Conservation (phyloP, 2,797 vertebrate species). For the Catharus ustulatus region DNA sequence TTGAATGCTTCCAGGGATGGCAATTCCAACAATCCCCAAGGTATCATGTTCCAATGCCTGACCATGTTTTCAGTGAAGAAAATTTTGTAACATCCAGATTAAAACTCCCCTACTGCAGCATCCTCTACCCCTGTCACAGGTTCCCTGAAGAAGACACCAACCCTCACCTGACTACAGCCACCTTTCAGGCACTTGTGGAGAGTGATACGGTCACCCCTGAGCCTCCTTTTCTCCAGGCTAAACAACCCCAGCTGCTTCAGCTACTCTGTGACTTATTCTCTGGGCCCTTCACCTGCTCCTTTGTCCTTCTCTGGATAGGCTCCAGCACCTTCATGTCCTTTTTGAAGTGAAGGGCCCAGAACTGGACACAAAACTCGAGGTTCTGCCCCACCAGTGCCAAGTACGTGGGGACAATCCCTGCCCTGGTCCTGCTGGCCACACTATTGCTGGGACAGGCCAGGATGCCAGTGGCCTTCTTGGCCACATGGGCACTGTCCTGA, state of each 20-base stretch:
- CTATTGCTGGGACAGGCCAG: neutral
- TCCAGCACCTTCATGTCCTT: neutral
- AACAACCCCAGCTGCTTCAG: neutral
- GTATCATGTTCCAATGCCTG: neutral
- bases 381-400: neutral
- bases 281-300: neutral
- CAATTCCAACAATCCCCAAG: neutral
- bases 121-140: neutral
- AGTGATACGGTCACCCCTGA: neutral
- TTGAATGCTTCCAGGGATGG: neutral
- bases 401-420: fast-evolving
- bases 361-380: neutral
- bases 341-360: neutral
- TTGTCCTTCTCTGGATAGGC: neutral
- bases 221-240: no score
- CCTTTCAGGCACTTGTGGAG: neutral
- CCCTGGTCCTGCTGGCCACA: neutral
- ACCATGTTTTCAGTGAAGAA: neutral
- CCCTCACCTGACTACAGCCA: neutral
- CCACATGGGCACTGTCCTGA: neutral
- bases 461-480: no score
- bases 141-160: neutral
- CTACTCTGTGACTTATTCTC: neutral
- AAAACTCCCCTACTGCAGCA: neutral
- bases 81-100: neutral